Evolutionary conservation across 2,113 vertebrate genomes (phyloP).

Genomic region (Coreoperca whiteheadi): DNA sequence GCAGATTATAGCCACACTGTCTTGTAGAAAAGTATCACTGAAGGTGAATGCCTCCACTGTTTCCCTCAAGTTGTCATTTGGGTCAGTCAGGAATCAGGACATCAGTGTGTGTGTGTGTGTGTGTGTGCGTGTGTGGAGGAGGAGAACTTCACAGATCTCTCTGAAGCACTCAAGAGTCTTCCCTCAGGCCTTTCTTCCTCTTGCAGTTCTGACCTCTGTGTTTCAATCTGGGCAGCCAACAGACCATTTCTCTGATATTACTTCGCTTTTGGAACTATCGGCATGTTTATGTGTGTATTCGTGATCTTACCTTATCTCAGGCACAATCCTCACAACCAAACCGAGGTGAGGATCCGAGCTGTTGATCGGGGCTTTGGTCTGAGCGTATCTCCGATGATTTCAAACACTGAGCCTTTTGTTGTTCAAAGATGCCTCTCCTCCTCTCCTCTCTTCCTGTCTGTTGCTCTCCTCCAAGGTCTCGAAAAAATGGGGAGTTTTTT

Average conservation of each 20-base stretch:
- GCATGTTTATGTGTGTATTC: neutral
- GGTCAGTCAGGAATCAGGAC: slow-evolving; percentile 16
- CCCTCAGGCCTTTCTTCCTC: slow-evolving; percentile 35
- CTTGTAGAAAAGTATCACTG: neutral
- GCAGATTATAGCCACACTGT: neutral
- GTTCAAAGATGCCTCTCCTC: slow-evolving; percentile 53
- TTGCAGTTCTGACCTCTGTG: slow-evolving; percentile 26
- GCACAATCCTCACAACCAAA: slow-evolving; percentile 1
- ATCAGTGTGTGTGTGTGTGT: slow-evolving; percentile 18
- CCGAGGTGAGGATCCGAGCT: slow-evolving; percentile 36
- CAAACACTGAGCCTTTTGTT: slow-evolving; percentile 63
- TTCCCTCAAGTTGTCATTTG: slow-evolving; percentile 31
- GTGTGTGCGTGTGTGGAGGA: neutral
- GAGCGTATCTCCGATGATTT: slow-evolving; percentile 55
- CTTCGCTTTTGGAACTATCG: slow-evolving; percentile 7
- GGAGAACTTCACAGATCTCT: slow-evolving; percentile 43
- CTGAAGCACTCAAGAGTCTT: slow-evolving; percentile 32
- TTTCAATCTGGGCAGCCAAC: slow-evolving; percentile 18
- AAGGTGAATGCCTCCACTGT: slow-evolving; percentile 21
- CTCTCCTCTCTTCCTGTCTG: slow-evolving; percentile 18
- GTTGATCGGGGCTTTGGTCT: slow-evolving; percentile 54
- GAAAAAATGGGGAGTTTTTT: slow-evolving; percentile 14
- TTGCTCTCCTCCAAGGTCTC: slow-evolving; percentile 21
- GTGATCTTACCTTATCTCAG: slow-evolving; percentile 14
- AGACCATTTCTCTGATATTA: slow-evolving; percentile 29